Base-by-base conservation (phyloP, 2,888 invertebrate species). In the Hemaris fuciformis region DNA sequence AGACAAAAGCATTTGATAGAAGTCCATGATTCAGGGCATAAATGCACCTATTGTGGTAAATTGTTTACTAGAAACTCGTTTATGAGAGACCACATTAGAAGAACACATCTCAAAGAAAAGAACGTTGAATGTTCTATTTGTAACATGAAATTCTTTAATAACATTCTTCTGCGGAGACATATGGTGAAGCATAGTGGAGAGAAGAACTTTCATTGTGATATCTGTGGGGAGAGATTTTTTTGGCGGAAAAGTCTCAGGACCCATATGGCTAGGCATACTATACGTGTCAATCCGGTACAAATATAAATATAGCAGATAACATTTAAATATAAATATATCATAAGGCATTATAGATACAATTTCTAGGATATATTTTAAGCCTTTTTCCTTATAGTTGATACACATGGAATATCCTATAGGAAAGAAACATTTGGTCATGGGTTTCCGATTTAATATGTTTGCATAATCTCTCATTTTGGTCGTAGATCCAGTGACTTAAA, bases 211-310 rank as follows among this genome's bases (percentile, higher is more conserved):
- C 93, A 94, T 59, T 95, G 95, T 65, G 94, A 95, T 56, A 82
- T 94, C 1, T 95, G 95, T 62, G 93, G 94, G 0, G 94, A 94
- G 64, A 88, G 93, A 68, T 93, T 94, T 66, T 93, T 93, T 42
- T 94, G 94, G 81, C 89, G 94, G 61, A 95, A 94, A 60, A 94
- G 94, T 70, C 79, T 95, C 31, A 91, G 93, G 15, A 93, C 93
- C 0, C 95, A 95, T 68, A 89, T 93, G 76, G 88, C 83, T 27
- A 83, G 88, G 66, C 92, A 91, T 74, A 83, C 68, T 65, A 90
- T 85, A 57, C 81, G 81, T 59, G 60, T 77, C 1, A 75, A 76
- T 63, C 62, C 79, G 22, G 60, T 79, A 41, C 75, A 76, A 56
- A 67, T 76, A 59, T 77, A 72, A 57, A 34, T 31, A 42, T 27